Conservation (phyloP, 2,888 invertebrate genomes). For the Marasmarcha lunaedactyla region DNA sequence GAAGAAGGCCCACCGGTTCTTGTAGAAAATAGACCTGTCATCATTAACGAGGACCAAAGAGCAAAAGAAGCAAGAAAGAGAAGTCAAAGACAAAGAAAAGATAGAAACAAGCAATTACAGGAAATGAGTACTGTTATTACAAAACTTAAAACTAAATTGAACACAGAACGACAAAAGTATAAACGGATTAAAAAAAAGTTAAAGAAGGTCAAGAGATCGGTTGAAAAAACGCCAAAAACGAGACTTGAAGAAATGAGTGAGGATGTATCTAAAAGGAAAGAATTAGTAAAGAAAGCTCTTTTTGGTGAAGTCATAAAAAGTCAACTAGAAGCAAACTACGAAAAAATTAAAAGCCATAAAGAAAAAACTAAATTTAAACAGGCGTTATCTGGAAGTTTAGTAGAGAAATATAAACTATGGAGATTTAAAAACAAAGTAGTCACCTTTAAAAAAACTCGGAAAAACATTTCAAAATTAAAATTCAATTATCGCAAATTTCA, state of each 20-base stretch:
- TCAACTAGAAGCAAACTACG: conserved; percentile 15
- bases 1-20: conserved; percentile 10
- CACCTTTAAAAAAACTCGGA: background rate
- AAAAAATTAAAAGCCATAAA: conserved; percentile 9
- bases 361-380: too few relatives aligned
- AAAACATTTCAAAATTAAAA: too few relatives aligned
- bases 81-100: too few relatives aligned
- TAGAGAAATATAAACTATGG: conserved; percentile 14
- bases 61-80: too few relatives aligned
- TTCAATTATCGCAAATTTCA: too few relatives aligned
- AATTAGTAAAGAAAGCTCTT: too few relatives aligned
- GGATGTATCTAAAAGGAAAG: conserved; percentile 12
- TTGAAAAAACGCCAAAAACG: conserved; percentile 9
- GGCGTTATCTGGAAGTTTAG: conserved; percentile 11
- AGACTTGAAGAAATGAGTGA: too few relatives aligned
- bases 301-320: conserved; percentile 14
- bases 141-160: conserved; percentile 17
- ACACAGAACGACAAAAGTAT: conserved; percentile 16
- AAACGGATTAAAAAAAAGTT: conserved; percentile 14
- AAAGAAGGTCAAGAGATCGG: conserved; percentile 14
- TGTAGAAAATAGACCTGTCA: conserved; percentile 6
- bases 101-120: conserved; percentile 14
- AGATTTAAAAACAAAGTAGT: too few relatives aligned
- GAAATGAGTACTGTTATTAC: conserved; percentile 12
- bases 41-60: conserved; percentile 14